A percentile compares a stretch with the other conserved stretches of the same genome.
These are phyloP conservation scores for Oenanthe oenanthe DNA, from an alignment of 2,113 vertebrate genomes.

Conservation along the genomic window DNA sequence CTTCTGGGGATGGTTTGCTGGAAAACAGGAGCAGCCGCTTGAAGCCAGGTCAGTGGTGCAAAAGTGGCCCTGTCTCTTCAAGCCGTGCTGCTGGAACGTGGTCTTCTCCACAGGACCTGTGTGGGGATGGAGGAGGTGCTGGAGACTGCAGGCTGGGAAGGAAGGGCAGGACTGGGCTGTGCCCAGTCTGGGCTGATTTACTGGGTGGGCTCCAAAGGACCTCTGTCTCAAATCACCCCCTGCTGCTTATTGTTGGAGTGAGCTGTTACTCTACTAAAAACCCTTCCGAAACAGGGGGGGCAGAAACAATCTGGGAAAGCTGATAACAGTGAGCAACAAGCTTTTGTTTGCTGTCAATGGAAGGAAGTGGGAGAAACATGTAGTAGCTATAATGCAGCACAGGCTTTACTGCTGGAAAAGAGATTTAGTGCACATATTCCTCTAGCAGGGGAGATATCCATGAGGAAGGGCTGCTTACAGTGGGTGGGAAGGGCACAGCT, in stretches of 20 bases:
- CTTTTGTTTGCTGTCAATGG: slow-evolving; percentile 48
- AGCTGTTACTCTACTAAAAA: neutral
- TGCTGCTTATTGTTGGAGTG: neutral
- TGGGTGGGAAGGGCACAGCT: neutral
- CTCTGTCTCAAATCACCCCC: neutral
- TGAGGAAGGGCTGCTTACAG: neutral
- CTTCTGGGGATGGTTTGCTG: neutral
- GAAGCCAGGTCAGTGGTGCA: neutral
- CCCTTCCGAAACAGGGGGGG: neutral
- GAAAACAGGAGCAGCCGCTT: neutral
- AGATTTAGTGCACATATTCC: neutral
- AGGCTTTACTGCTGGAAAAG: neutral
- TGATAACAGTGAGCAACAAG: neutral
- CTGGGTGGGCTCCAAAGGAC: rapidly evolving
- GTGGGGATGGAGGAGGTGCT: neutral
- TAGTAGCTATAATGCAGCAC: neutral
- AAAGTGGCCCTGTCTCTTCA: rapidly evolving
- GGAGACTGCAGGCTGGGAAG: neutral
- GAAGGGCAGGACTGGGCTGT: rapidly evolving
- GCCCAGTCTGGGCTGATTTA: neutral
- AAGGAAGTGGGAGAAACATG: slow-evolving; percentile 30
- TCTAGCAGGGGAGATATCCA: neutral
- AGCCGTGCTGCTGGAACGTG: rapidly evolving
- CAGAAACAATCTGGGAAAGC: neutral
- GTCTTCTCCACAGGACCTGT: rapidly evolving